A percentile compares a stretch with the other conserved stretches of the same genome.
phyloP scores from a whole-genome alignment of 2,113 vertebrate genomes.

The Acrocephalus kingi region DNA sequence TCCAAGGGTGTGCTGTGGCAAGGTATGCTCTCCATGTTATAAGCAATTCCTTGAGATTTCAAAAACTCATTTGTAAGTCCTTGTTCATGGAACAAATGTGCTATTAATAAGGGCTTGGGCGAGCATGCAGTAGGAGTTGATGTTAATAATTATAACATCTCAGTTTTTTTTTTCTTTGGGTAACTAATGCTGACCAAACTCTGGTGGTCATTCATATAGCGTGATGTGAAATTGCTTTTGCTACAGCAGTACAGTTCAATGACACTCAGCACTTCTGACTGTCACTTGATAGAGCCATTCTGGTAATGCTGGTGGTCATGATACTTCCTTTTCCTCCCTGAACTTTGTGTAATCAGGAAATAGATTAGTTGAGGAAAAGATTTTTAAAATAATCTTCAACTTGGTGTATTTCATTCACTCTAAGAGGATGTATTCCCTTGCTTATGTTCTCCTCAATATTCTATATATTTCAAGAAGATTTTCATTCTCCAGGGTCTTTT shows the following conservation, averaged over 20 bases:
- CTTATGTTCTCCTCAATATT: not conserved
- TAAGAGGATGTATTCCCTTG: not conserved
- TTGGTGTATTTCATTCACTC: not conserved
- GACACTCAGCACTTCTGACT: not conserved
- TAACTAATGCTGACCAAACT: not conserved
- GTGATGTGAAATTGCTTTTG: not conserved
- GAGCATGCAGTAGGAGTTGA: not conserved
- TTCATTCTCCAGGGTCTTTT: not conserved
- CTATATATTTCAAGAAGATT: not conserved
- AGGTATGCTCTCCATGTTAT: not conserved
- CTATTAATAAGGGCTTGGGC: not conserved
- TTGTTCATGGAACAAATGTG: not conserved
- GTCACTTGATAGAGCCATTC: not conserved
- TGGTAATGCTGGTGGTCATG: not conserved
- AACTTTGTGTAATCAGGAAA: not conserved
- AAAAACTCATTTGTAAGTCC: not conserved
- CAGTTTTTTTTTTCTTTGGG: not conserved
- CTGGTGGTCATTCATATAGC: not conserved
- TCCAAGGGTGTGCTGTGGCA: not conserved
- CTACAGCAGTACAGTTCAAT: not conserved
- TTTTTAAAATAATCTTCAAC: not conserved
- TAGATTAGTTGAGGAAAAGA: not conserved
- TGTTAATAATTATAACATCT: not conserved
- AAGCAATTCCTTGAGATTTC: not conserved
- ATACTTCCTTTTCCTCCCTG: not conserved